A percentile compares a stretch with the other conserved stretches of the same genome.
phyloP scores from a whole-genome alignment of 2,113 vertebrate species.

The Semnopithecus entellus region DNA sequence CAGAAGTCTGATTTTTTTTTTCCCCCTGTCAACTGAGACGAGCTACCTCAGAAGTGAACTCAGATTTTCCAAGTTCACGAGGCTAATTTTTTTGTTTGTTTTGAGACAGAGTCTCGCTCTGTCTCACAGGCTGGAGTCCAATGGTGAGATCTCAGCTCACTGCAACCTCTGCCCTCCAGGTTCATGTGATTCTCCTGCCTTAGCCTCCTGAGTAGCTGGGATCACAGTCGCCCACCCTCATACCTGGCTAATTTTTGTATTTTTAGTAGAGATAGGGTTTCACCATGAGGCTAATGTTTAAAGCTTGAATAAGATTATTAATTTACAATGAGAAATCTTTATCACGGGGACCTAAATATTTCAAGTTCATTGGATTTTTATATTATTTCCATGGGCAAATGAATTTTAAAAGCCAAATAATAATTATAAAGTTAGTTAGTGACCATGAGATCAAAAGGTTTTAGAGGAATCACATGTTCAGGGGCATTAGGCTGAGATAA shows the following conservation, averaged over 20 bases:
- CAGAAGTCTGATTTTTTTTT: not conserved
- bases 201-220: no score
- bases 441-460: not conserved
- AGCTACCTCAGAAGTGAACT: not conserved
- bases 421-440: not conserved
- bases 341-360: not conserved
- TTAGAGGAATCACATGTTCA: not conserved
- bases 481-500: not conserved
- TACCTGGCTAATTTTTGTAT: no score
- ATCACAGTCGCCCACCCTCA: no score
- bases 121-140: no score
- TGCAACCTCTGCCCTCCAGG: no score
- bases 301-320: not conserved
- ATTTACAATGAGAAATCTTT: slow-evolving; percentile 39
- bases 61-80: not conserved
- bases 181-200: no score
- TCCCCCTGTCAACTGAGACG: not conserved
- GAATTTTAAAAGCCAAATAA: not conserved
- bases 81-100: not conserved
- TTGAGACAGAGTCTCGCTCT: no score
- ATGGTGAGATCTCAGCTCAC: no score
- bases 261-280: no score
- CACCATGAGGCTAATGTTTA: not conserved
- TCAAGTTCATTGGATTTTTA: slow-evolving; percentile 12
- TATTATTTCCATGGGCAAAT: slow-evolving; percentile 7